phyloP scores from a whole-genome alignment of 2,797 vertebrate species.

The Distichodus sexfasciatus region DNA sequence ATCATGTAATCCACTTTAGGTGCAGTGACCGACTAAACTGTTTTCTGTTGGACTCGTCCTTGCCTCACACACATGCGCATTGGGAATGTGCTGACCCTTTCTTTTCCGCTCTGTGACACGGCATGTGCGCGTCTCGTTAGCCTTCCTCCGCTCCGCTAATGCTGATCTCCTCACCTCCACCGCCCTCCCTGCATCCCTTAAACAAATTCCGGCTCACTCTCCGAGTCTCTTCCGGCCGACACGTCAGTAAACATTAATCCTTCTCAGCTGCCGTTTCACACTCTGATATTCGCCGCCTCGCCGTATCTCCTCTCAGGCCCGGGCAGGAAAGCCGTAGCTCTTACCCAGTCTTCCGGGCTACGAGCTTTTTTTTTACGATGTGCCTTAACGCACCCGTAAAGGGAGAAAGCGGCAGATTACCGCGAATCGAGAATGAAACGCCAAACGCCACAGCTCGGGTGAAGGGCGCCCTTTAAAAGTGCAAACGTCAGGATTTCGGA shows the following conservation, averaged over 20 bases:
- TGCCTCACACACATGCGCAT: neutral
- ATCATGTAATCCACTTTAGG: too few species aligned
- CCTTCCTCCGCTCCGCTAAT: slow-evolving; percentile 15
- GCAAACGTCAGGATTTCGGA: neutral
- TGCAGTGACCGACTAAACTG: too few species aligned
- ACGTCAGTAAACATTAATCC: slow-evolving; percentile 50
- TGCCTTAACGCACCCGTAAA: slow-evolving; percentile 1
- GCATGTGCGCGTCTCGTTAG: slow-evolving; percentile 22
- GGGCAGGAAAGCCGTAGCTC: slow-evolving; percentile 23
- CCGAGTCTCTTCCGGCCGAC: slow-evolving; percentile 14
- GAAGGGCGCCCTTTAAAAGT: slow-evolving; percentile 19
- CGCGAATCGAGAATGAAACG: slow-evolving; percentile 10
- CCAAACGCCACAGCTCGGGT: neutral
- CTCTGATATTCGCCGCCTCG: slow-evolving; percentile 28
- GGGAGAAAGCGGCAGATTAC: slow-evolving; percentile 17
- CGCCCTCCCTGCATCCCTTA: slow-evolving; percentile 7
- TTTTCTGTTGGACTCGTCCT: neutral
- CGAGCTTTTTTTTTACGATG: slow-evolving; percentile 16
- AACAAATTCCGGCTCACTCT: slow-evolving; percentile 18
- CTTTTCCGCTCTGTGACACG: slow-evolving; percentile 3
- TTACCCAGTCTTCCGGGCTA: neutral
- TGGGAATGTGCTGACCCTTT: slow-evolving; percentile 14
- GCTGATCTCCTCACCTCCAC: slow-evolving; percentile 27
- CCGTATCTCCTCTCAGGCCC: slow-evolving; percentile 4
- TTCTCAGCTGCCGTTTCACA: slow-evolving; percentile 37